Evolutionary conservation across 2,113 vertebrate genomes (phyloP), one percentile per base, ranked within the genome.

Genomic region (Amblyornis subalaris): DNA sequence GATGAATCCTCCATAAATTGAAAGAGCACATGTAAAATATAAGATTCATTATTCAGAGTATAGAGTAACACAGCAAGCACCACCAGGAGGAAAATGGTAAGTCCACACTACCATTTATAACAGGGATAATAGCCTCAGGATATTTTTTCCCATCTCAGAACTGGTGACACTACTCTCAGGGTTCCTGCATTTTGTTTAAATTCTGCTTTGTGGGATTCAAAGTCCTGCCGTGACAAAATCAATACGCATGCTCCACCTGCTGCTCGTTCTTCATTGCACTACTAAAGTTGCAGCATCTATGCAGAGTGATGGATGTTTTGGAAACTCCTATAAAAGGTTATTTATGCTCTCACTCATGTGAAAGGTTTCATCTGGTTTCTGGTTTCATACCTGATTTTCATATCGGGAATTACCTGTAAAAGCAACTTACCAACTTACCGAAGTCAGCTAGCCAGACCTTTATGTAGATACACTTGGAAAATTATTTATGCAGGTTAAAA

Each of bases 221-320:
- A 40, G 51, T 70, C 90, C 85, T 83, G 60, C 82, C 70, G 90
- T 44, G 88, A 55, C 74, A 76, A 90, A 92, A 86, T 92, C 85
- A 94, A 90, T 95, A 62, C 51, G 4, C 65, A 89, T 48, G 51
- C 44, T 71, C 85, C 38, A 88, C 85, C 83, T 77, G 79, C 82
- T 77, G 67, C 85, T 90, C 3, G 0, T 47, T 85, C 54, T 50
- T 87, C 70, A 57, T 24, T 76, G 38, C 29, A 42, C 35, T 3
- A 3, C 57, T 61, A 7, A 72, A 85, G 24, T 2, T 91, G 53
- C 3, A 33, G 21, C 54, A n/a, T 47, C 50, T 78, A 3, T 12
- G 14, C 55, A 73, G 47, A 50, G 42, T 24, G n/a, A 92, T 61
- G 79, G 55, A 73, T 57, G 42, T 28, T 89, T 81, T 47, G 54